These are phyloP conservation scores for Macrobrachium nipponense DNA, from an alignment of 1,140 invertebrate species.

Conservation along the genomic window DNA sequence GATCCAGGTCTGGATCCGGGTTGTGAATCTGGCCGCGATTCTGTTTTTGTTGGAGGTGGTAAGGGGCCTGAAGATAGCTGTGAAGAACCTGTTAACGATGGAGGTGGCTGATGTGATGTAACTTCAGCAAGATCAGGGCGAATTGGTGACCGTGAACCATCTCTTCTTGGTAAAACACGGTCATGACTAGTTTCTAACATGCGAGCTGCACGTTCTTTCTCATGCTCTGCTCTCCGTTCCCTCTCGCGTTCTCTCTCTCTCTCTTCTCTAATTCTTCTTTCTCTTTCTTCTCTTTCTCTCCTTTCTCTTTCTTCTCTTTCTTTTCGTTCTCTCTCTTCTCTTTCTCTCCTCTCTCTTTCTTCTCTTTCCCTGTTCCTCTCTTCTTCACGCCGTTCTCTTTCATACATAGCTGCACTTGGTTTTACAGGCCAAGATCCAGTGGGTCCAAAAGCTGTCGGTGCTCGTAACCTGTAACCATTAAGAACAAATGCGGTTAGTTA, in stretches of 20 bases:
- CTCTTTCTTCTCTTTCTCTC: slow-evolving; percentile 49
- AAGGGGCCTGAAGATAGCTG: slow-evolving; percentile 28
- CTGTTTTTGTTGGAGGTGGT: slow-evolving; percentile 44
- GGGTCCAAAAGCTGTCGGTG: slow-evolving; percentile 57
- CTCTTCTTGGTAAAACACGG: slow-evolving; percentile 47
- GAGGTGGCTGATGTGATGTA: slow-evolving; percentile 23
- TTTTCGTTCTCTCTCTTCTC: slow-evolving; percentile 50
- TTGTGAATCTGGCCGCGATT: slow-evolving; percentile 59
- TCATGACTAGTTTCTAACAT: slow-evolving; percentile 58
- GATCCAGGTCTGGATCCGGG: slow-evolving; percentile 58
- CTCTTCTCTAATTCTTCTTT: slow-evolving; percentile 40
- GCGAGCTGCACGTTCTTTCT: slow-evolving; percentile 52
- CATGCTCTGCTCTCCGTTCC: slow-evolving; percentile 54
- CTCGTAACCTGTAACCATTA: slow-evolving; percentile 54
- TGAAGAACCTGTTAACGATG: slow-evolving; percentile 9
- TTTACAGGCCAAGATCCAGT: slow-evolving; percentile 59
- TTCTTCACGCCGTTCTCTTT: slow-evolving; percentile 56
- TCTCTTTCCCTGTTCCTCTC: slow-evolving; percentile 55
- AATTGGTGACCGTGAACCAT: slow-evolving; percentile 60
- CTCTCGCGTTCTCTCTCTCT: slow-evolving; percentile 57
- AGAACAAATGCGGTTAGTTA: not conserved
- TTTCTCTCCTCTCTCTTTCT: slow-evolving; percentile 57
- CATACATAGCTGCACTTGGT: slow-evolving; percentile 54
- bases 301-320: slow-evolving; percentile 51
- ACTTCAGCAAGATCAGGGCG: slow-evolving; percentile 49